Evolutionary conservation across 2,888 invertebrate species (phyloP), one percentile per base, ranked within the genome.

Genomic region (Drosophila stalkeri): DNA sequence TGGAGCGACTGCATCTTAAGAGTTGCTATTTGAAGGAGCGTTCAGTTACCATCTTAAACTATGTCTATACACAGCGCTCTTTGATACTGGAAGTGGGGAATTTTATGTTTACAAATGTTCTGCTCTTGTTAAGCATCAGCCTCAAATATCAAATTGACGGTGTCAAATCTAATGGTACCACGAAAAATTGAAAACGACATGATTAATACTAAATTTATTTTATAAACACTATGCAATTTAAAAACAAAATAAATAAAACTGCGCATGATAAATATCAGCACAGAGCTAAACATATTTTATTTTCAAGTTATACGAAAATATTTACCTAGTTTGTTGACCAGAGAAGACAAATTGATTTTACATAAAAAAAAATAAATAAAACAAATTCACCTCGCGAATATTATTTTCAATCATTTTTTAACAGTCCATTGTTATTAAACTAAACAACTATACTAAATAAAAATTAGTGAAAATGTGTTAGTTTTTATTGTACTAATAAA

Each of bases 1-100:
- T 75, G 46, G 70, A 75, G 6, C 23, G 27, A 12, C 6, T 74
- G 12, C 39, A 62, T 18, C 39, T 74, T 0, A 62, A 31, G 12
- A 57, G 64, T 16, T 52, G 44, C 14, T 33, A 35, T 18, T 49
- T 31, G 9, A 37, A 14, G 3, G 60, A 74, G 18, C 41, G 55
- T 14, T 31, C 51, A 0, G 0, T 56, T 2, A 74, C 20, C n/a
- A 37, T 70, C 11, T 39, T 5, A 0, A 75, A 65, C 16, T 70
- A 35, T 23, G 23, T 65, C 0, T 65, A 60, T 37, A 5, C 23
- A 4, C 49, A 37, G 9, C 52, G 27, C 1, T 35, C 47, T 12
- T 12, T 74, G 5, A 0, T 8, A 2, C 9, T 75, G 51, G 55
- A 75, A 12, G 37, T 74, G 0, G 0, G 18, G 0, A 12, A 65